Percentiles rank a stretch among this genome's conserved stretches.
phyloP scores from a whole-genome alignment of 2,113 vertebrate genomes.

The Larimichthys polyactis region DNA sequence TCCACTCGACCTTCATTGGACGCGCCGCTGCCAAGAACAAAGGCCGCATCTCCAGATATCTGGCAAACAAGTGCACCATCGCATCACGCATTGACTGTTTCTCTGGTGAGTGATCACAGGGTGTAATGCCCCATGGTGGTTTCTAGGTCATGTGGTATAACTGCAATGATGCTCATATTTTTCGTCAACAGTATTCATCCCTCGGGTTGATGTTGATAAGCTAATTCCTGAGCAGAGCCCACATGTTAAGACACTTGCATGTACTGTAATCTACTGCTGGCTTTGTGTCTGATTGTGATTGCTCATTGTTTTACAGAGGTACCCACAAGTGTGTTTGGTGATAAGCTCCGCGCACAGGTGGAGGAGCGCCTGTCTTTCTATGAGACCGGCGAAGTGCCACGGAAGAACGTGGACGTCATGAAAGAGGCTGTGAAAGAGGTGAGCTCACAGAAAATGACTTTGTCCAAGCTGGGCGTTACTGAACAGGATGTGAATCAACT shows the following conservation, averaged over 20 bases:
- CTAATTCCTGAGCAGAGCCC: conserved; percentile 88
- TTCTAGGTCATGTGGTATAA: not conserved
- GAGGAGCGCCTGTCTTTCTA: conserved; percentile 96
- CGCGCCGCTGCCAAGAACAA: conserved; percentile 97
- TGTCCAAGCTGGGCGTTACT: not conserved
- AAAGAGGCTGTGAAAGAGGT: conserved; percentile 93
- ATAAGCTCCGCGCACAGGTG: conserved; percentile 94
- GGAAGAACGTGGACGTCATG: conserved; percentile 96
- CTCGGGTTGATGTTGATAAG: conserved; percentile 89
- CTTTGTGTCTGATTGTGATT: fast-evolving
- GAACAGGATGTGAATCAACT: not conserved
- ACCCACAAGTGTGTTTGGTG: conserved; percentile 92
- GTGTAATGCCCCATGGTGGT: fast-evolving
- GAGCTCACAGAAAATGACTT: conserved; percentile 13
- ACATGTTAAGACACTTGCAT: fast-evolving
- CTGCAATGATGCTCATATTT: conserved; percentile 95
- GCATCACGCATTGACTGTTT: conserved; percentile 97
- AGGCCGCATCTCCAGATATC: conserved; percentile 96
- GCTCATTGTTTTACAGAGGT: conserved; percentile 82
- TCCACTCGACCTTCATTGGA: conserved; percentile 98
- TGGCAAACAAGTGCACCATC: conserved; percentile 98
- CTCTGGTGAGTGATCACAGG: conserved; percentile 84
- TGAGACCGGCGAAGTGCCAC: conserved; percentile 91
- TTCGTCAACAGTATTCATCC: conserved; percentile 97
- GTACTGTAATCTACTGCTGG: fast-evolving